A percentile compares a stretch with the other conserved stretches of the same genome.
Conservation (phyloP, 2,797 vertebrate species). For the Simalia tracyae region DNA sequence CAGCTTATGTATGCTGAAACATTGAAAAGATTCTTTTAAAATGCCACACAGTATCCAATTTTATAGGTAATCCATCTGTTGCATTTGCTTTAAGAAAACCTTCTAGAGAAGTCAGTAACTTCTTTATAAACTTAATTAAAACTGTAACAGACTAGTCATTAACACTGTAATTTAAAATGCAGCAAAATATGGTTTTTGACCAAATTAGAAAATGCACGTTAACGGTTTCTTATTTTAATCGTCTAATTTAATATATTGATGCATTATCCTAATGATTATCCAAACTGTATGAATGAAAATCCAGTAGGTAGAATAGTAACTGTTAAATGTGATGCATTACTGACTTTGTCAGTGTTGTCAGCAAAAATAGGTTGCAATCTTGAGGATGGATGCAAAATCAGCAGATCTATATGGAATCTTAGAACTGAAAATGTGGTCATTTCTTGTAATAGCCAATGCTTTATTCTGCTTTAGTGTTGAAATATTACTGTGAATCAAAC, state of each 20-base stretch:
- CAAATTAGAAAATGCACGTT: slow-evolving; percentile 22
- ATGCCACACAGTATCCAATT: background rate
- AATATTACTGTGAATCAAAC: slow-evolving; percentile 8
- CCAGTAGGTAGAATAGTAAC: slow-evolving; percentile 25
- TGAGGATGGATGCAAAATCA: slow-evolving; percentile 38
- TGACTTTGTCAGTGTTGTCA: slow-evolving; percentile 58
- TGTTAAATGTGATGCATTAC: slow-evolving; percentile 35
- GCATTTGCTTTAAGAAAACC: background rate
- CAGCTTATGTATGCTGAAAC: background rate
- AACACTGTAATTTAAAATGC: slow-evolving; percentile 30
- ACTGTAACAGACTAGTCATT: background rate
- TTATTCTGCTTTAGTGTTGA: slow-evolving; percentile 52
- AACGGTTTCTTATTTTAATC: slow-evolving; percentile 1
- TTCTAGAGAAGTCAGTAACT: background rate
- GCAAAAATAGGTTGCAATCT: slow-evolving; percentile 36
- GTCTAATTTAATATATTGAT: background rate
- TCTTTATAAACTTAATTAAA: slow-evolving; percentile 23
- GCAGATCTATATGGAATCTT: slow-evolving; percentile 61
- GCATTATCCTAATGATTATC: background rate
- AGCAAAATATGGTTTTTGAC: slow-evolving; percentile 16
- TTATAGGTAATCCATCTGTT: background rate
- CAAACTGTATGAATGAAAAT: background rate
- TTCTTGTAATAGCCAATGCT: slow-evolving; percentile 51
- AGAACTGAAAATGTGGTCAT: slow-evolving; percentile 48
- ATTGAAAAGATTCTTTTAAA: background rate